These are phyloP conservation scores for Prunella fulvescens DNA, from an alignment of 2,113 vertebrate species.

Conservation along the genomic window DNA sequence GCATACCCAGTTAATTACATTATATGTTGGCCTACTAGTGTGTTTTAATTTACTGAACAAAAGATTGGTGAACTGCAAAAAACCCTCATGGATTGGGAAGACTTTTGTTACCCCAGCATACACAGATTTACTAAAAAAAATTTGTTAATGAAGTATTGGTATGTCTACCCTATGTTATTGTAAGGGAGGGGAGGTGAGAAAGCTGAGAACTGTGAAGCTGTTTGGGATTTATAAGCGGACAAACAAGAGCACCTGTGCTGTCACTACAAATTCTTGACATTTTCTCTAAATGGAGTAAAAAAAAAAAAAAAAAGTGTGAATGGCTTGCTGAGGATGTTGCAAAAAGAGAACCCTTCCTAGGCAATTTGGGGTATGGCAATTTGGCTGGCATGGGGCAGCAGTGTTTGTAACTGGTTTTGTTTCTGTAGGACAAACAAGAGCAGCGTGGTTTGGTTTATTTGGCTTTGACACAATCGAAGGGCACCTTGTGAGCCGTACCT, in stretches of 20 bases:
- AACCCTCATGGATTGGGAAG: background rate
- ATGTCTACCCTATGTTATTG: background rate
- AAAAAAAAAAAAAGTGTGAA: accelerated
- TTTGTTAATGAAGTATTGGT: background rate
- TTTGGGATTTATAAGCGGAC: background rate
- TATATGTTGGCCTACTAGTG: background rate
- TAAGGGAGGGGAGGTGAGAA: background rate
- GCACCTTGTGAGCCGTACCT: background rate
- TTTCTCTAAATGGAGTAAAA: background rate
- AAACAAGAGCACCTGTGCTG: background rate
- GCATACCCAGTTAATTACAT: background rate
- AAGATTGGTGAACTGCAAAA: background rate
- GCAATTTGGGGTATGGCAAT: no score
- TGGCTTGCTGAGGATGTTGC: background rate
- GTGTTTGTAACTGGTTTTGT: background rate
- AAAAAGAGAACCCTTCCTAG: background rate
- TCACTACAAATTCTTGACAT: background rate
- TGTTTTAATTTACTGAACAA: background rate
- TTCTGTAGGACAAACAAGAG: background rate
- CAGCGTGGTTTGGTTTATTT: background rate
- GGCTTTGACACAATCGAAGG: background rate
- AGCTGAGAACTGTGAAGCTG: background rate
- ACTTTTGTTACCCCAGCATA: background rate
- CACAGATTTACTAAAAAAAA: background rate
- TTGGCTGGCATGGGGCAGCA: accelerated